Conservation (phyloP, 2,113 vertebrate species). For the Cephalopholis sonnerati region DNA sequence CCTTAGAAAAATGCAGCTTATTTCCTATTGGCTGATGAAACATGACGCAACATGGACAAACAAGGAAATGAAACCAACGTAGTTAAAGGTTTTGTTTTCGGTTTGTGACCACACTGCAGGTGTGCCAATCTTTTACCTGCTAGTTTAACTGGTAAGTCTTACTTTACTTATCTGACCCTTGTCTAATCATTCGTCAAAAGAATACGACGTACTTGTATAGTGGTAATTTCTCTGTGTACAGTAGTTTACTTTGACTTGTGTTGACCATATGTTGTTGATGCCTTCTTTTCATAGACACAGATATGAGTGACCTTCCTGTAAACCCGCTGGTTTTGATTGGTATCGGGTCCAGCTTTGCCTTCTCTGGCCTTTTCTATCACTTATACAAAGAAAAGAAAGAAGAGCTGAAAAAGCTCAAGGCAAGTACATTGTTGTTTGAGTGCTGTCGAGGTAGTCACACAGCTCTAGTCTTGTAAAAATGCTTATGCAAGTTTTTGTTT, state of each 20-base stretch:
- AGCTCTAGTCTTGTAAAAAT: background rate
- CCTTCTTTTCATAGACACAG: conserved; percentile 7
- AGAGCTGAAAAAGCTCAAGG: conserved; percentile 79
- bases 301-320: conserved; percentile 79
- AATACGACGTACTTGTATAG: background rate
- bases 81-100: conserved; percentile 9
- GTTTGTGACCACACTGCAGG: background rate
- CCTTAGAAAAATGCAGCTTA: accelerated
- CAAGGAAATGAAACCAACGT: conserved; percentile 40
- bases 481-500: background rate
- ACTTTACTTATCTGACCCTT: background rate
- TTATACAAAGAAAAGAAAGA: conserved; percentile 79
- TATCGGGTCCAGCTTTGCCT: conserved; percentile 81
- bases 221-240: background rate
- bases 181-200: background rate
- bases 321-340: conserved; percentile 76
- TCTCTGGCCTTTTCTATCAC: conserved; percentile 82
- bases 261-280: background rate
- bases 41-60: conserved; percentile 7
- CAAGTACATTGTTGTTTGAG: background rate
- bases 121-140: background rate
- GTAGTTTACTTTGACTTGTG: background rate
- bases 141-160: conserved; percentile 14
- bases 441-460: accelerated
- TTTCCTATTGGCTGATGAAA: conserved; percentile 54